Conservation (phyloP, 2,113 vertebrate species). For the Pongo abelii region DNA sequence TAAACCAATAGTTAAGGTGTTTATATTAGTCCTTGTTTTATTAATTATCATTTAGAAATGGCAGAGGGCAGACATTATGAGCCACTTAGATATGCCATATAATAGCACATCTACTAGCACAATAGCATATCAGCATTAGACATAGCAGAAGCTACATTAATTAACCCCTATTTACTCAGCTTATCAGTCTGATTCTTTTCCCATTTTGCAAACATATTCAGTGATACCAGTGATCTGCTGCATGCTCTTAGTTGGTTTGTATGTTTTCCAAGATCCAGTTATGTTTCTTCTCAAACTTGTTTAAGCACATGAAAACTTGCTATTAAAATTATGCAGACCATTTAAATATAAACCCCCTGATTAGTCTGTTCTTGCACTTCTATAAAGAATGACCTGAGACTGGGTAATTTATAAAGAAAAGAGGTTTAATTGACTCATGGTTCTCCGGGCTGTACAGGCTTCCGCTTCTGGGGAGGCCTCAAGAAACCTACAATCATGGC, state of each 20-base stretch:
- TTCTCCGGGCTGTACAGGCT: too few species aligned
- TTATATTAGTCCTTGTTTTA: not conserved
- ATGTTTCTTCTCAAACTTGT: not conserved
- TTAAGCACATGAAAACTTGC: not conserved
- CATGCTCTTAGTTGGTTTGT: not conserved
- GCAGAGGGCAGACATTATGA: slow-evolving; percentile 4
- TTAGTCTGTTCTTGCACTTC: too few species aligned
- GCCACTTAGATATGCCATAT: not conserved
- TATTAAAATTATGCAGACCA: not conserved
- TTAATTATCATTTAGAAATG: slow-evolving; percentile 35
- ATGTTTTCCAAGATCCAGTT: not conserved
- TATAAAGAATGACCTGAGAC: too few species aligned
- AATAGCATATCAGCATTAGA: not conserved
- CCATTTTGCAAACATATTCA: not conserved
- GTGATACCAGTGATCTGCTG: not conserved
- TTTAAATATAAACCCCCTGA: not conserved
- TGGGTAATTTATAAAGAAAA: too few species aligned
- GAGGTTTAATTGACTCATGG: too few species aligned
- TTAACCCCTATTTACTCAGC: not conserved
- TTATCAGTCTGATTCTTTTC: not conserved
- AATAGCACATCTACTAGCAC: not conserved
- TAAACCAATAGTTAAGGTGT: not conserved
- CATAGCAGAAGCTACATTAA: not conserved
- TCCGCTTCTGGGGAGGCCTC: too few species aligned
- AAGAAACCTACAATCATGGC: too few species aligned